Base-by-base conservation (phyloP, 2,113 vertebrate genomes). In the Empidonax traillii region DNA sequence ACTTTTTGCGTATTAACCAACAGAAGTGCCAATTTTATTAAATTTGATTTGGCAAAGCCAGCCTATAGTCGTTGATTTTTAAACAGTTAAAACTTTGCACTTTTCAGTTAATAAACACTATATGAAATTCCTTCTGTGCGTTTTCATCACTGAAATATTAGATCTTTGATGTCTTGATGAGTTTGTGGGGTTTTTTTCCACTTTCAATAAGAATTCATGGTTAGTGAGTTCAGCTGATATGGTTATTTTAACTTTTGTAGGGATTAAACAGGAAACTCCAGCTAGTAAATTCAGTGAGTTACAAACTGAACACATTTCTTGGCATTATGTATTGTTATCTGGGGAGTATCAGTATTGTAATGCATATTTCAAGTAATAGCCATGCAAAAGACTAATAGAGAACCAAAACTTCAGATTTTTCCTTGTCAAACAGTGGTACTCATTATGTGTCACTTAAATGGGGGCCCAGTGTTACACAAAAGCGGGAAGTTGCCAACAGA, bases 71-170 rank as follows among this genome's bases (percentile, higher is more conserved):
- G 49, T 84, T 92, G 88, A 3, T 84, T 95, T 93, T 95, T 66
- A 89, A 96, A 21, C 68, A 90, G 46, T 39, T 73, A 79, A 66
- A 37, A 65, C 67, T 78, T 72, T 87, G 76, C 96, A 96, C 76
- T 96, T 96, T 96, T 62, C 73, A 89, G 76, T 93, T 94, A 96
- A 96, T 97, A 96, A 97, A 96, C 66, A 58, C 31, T 81, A n/a
- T 84, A 17, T 95, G 61, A 95, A 96, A 94, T 91, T 72, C 37
- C 33, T 96, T 78, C 69, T 88, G 65, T 95, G 90, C 66, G n/a
- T 95, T 90, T 95, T 96, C 53, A 51, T 96, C 93, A 93, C 94
- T 93, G 65, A 82, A 87, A 30, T 85, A 58, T 0, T 75, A 84
- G 44, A 52, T 28, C 31, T 74, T 61, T 14, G 86, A 52, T 94